Base-by-base conservation (phyloP, 1,140 invertebrate genomes). In the Mactra quadrangularis region DNA sequence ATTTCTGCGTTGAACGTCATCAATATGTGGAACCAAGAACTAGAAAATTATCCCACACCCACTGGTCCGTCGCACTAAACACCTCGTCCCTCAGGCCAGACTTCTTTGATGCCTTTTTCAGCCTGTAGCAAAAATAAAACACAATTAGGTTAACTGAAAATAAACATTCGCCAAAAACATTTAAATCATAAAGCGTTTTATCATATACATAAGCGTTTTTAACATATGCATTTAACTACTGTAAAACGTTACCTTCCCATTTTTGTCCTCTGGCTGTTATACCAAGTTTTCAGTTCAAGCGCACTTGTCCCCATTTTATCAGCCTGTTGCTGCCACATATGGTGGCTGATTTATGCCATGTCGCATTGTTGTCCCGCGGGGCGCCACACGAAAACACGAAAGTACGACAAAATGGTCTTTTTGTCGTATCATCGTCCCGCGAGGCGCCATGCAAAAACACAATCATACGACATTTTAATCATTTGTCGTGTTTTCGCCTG, bases 241-340 rank as follows among this genome's bases (percentile, higher is more conserved):
- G 11, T 64, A 35, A 64, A 64, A 64, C 33, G 25, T 68, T 68
- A 68, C 64, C 64, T 68, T 13, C 64, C 64, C 31, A 68, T 11
- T 33, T 15, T 68, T 68, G 31, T 68, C 64, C 64, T 68, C 33
- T 68, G 64, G 38, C 64, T 68, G 64, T 68, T 68, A 45, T 47
- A 68, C 64, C 64, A 68, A 33, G 64, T 68, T 41, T 47, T 68
- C 22, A 68, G 64, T 33, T 68, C 64, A 68, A 31, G 11, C 11
- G 45, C 64, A 33, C 22, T 41, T 68, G 64, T 68, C 31, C 35
- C 38, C 64, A 68, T 68, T n/a, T 31, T 68, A 33, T 68, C 64
- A 31, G 64, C 64, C 64, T 68, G 64, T 68, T 68, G 64, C 35
- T n/a, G n/a, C n/a, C n/a, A n/a, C n/a, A n/a, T n/a, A n/a, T n/a